A percentile compares a stretch with the other conserved stretches of the same genome.
phyloP scores from a whole-genome alignment of 2,797 vertebrate species.

The Paratrypauchen microcephalus region DNA sequence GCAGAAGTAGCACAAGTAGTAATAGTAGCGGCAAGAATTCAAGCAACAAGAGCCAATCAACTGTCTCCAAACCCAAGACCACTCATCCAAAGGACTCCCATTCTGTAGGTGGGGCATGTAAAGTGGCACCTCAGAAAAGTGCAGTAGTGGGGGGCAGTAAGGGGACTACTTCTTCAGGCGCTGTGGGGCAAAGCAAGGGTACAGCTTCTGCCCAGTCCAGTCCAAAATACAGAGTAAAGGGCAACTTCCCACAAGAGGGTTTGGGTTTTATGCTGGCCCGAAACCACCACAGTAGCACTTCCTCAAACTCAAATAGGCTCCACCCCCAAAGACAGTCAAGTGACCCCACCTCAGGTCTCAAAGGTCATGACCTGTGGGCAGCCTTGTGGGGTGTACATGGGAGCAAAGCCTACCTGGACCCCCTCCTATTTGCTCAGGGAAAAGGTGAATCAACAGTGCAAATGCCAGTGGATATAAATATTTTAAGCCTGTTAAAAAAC shows the following conservation, averaged over 20 bases:
- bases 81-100: slow-evolving; percentile 48
- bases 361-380: slow-evolving; percentile 69
- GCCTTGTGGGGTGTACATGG: slow-evolving; percentile 56
- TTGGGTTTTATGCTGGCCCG: slow-evolving; percentile 78
- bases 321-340: slow-evolving; percentile 59
- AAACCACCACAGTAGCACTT: slow-evolving; percentile 74
- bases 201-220: slow-evolving; percentile 64
- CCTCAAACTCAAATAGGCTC: slow-evolving; percentile 50
- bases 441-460: slow-evolving; percentile 81
- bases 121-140: slow-evolving; percentile 61
- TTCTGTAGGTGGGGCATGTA: slow-evolving; percentile 44
- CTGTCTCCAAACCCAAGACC: slow-evolving; percentile 46
- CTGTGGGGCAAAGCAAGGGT: slow-evolving; percentile 55
- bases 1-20: slow-evolving; percentile 21
- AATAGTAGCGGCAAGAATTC: slow-evolving; percentile 50
- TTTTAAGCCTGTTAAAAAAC: slow-evolving; percentile 90
- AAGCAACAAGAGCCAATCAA: slow-evolving; percentile 50
- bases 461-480: slow-evolving; percentile 84
- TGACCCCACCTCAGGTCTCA: slow-evolving; percentile 54
- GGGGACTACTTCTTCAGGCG: slow-evolving; percentile 60
- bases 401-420: slow-evolving; percentile 64
- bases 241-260: slow-evolving; percentile 77
- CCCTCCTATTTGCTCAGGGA: slow-evolving; percentile 66
- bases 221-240: slow-evolving; percentile 77
- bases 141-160: slow-evolving; percentile 56